Base-by-base conservation (phyloP, 35 echinoderm and acorn worm species). In the Acanthaster planci region DNA sequence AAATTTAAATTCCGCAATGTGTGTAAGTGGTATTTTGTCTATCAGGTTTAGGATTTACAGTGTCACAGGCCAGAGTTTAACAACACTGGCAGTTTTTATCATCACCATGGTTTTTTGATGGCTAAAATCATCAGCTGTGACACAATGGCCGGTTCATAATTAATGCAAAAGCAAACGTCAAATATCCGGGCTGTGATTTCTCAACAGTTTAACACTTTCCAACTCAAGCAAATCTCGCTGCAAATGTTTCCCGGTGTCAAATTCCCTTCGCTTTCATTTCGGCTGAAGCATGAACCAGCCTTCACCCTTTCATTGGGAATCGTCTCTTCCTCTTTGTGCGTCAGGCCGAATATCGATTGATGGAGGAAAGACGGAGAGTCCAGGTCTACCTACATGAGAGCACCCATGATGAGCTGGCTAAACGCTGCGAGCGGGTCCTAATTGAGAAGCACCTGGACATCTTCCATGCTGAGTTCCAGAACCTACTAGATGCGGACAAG, bases 401-500 rank as follows among this genome's bases (percentile, higher is more conserved):
- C 76, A 93, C 91, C 12, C 90, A 97, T 52, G 95, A 93, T 55
- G 87, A 93, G 60, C 79, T 93, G 18, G 95, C 90, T 17, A 93
- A 93, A 57, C 83, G 84, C 72, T 97, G 95, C 84, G 95, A 97
- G 58, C 84, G 85, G 57, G 95, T 97, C 55, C 95, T 97, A 32
- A 97, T 97, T 44, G 91, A 97, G 88, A 97, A 97, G 77, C 95
- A 97, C 85, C 86, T 97, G 40, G 95, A 97, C 16, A 91, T 92
- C 84, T 97, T 97, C 83, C 91, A 93, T 72, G 85, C 95, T 38
- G 95, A 97, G 86, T 97, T 97, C 78, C 95, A 97, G 76, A 97
- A 97, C 87, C 77, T 97, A 55, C 80, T 97, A 90, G 95, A 93
- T 90, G 87, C 91, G 42, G 90, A 97, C 76, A 93, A 97, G 68